Conservation (phyloP, 53 echinoderm and acorn worm species). For the Henricia sp. region DNA sequence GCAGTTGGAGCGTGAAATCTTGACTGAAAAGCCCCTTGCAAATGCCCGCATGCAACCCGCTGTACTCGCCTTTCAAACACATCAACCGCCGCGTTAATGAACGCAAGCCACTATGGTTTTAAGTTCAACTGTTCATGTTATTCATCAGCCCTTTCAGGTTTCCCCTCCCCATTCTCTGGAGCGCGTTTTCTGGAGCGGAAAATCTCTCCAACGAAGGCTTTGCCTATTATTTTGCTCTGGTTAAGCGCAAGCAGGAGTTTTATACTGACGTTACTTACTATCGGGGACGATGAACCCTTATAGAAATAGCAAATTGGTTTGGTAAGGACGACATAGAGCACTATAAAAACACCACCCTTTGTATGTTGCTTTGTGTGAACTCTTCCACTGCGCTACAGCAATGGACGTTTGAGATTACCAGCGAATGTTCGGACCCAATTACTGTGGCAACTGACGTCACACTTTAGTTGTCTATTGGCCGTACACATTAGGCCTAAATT, state of each 20-base stretch:
- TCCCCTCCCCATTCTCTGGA: conserved; percentile 9
- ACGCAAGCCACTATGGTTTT: not conserved
- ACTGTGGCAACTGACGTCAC: too few relatives aligned
- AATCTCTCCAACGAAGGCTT: conserved; percentile 74
- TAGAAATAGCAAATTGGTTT: not conserved
- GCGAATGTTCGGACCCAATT: too few relatives aligned
- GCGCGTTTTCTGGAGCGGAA: conserved; percentile 80
- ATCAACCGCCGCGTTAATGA: conserved; percentile 25
- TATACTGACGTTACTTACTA: conserved; percentile 1
- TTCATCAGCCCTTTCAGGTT: not conserved
- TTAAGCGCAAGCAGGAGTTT: conserved; percentile 40
- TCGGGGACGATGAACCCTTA: conserved; percentile 49
- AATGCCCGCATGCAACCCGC: conserved; percentile 37
- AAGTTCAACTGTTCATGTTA: conserved; percentile 29
- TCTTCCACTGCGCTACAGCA: too few relatives aligned
- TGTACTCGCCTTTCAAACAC: not conserved
- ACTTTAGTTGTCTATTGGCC: too few relatives aligned
- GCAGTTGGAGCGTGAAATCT: conserved; percentile 40
- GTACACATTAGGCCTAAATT: too few relatives aligned
- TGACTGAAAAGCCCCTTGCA: conserved; percentile 15
- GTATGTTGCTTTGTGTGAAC: too few relatives aligned
- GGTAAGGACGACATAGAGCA: too few relatives aligned
- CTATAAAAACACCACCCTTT: too few relatives aligned
- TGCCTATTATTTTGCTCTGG: conserved; percentile 47
- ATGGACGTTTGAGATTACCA: too few relatives aligned